phyloP scores from a whole-genome alignment of 2,888 invertebrate genomes.

The Thysanoteuthis rhombus region DNA sequence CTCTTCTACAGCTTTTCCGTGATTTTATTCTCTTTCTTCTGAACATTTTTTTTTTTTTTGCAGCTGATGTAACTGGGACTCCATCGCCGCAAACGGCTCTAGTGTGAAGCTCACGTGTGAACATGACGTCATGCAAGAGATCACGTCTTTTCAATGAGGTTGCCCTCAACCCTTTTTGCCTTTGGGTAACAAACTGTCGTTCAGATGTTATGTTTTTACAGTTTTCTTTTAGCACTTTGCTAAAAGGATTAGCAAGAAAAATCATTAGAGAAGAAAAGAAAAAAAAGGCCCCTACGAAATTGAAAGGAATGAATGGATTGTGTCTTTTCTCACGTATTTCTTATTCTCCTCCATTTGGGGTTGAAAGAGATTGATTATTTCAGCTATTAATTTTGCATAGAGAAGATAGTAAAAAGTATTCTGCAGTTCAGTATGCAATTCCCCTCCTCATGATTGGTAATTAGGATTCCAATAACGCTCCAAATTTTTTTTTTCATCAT shows the following conservation, averaged over 20 bases:
- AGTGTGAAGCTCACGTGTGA: background rate
- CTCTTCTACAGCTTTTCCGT: too few relatives aligned
- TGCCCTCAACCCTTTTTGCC: background rate
- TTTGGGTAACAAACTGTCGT: background rate
- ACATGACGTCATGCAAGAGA: background rate
- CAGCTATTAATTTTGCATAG: background rate
- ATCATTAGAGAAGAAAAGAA: background rate
- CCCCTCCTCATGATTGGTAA: too few relatives aligned
- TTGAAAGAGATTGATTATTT: background rate
- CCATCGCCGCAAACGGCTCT: background rate
- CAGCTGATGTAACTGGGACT: background rate
- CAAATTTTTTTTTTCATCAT: too few relatives aligned
- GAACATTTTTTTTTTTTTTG: too few relatives aligned
- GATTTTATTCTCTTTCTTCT: too few relatives aligned
- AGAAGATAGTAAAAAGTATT: too few relatives aligned
- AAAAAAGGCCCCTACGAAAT: background rate
- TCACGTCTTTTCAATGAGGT: background rate
- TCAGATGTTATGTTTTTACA: background rate
- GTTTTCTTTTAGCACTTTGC: background rate
- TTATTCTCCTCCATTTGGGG: background rate
- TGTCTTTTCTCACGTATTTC: background rate
- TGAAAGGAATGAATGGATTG: background rate
- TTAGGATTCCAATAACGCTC: too few relatives aligned
- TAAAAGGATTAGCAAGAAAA: background rate
- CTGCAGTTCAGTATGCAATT: too few relatives aligned